phyloP scores from a whole-genome alignment of 2,113 vertebrate species.

The Tautogolabrus adspersus region DNA sequence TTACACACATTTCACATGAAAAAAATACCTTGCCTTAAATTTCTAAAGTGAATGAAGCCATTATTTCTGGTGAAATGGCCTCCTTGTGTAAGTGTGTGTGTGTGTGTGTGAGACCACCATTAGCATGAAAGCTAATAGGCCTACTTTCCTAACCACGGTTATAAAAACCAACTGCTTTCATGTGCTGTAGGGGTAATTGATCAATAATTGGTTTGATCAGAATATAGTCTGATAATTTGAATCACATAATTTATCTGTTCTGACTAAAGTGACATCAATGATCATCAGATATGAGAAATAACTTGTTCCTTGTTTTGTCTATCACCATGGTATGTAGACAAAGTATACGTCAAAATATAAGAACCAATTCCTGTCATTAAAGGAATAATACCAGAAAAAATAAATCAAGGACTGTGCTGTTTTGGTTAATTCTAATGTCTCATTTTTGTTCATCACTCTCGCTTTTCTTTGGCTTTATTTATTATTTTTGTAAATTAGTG shows the following conservation, averaged over 20 bases:
- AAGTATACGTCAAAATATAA: not conserved
- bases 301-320: no score
- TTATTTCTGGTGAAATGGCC: not conserved
- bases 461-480: no score
- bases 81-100: not conserved
- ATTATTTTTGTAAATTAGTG: no score
- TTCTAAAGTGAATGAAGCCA: constrained; percentile 2
- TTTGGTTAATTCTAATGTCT: not conserved
- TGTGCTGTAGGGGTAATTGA: not conserved
- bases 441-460: not conserved
- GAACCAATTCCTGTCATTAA: not conserved
- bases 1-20: not conserved
- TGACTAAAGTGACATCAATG: not conserved
- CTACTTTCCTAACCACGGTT: not conserved
- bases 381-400: not conserved
- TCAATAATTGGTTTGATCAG: not conserved
- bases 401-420: no score
- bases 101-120: not conserved
- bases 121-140: no score
- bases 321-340: no score
- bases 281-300: not conserved
- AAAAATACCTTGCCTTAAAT: not conserved
- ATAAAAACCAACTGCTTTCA: not conserved
- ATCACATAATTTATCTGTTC: not conserved
- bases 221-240: not conserved